These are phyloP conservation scores for Nomada ruficornis DNA, from an alignment of 2,888 invertebrate genomes.

Conservation along the genomic window DNA sequence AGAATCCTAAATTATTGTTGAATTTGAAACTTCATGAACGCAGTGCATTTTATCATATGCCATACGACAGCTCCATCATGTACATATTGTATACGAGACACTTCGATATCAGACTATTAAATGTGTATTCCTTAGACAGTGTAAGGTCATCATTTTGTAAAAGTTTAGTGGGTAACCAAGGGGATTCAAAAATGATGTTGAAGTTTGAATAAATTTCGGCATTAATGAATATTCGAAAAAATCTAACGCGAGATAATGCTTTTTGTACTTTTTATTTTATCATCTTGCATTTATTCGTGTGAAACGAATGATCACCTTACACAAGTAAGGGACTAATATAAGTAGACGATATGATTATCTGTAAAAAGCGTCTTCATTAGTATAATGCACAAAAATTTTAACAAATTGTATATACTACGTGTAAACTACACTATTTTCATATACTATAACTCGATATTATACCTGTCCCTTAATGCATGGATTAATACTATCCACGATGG, in stretches of 20 bases:
- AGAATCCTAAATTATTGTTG: background rate
- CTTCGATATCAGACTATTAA: slow-evolving; percentile 15
- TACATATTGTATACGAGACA: slow-evolving; percentile 42
- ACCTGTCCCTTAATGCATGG: background rate
- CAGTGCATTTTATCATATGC: slow-evolving; percentile 36
- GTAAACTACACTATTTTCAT: slow-evolving; percentile 45
- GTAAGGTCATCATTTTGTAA: slow-evolving; percentile 27
- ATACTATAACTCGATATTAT: slow-evolving; percentile 1
- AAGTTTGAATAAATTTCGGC: background rate
- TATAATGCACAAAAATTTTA: slow-evolving; percentile 19
- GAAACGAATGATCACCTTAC: slow-evolving; percentile 22
- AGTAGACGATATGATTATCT: slow-evolving; percentile 28
- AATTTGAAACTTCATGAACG: slow-evolving; percentile 12
- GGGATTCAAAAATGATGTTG: background rate
- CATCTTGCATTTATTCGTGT: background rate
- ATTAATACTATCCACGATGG: background rate
- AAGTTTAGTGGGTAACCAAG: background rate
- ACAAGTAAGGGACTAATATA: slow-evolving; percentile 2
- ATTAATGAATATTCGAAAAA: background rate
- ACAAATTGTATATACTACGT: slow-evolving; percentile 38
- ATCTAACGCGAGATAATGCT: background rate
- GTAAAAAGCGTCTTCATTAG: slow-evolving; percentile 28
- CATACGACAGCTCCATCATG: slow-evolving; percentile 24
- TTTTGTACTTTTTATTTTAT: background rate
- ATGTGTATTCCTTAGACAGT: background rate